Evolutionary conservation across 2,113 vertebrate species (phyloP).

Genomic region (Lycaon pictus): DNA sequence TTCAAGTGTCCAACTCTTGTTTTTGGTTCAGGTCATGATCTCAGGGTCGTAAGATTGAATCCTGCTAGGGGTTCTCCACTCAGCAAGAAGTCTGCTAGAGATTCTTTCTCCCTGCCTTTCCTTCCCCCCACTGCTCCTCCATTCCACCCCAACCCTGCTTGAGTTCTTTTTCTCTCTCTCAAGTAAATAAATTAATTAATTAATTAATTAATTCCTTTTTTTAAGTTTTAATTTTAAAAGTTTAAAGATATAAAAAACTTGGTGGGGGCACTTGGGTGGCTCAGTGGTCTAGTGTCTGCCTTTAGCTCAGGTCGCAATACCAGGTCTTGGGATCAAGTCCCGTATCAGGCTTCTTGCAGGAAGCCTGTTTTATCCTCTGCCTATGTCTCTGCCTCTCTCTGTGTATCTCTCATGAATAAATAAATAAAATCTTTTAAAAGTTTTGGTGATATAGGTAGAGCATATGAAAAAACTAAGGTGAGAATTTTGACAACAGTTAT

Average conservation of each 20-base stretch:
- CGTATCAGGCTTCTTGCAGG: no score
- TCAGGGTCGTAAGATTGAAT: background rate
- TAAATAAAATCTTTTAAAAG: no score
- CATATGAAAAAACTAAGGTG: background rate
- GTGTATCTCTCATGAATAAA: no score
- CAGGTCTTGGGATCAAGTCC: no score
- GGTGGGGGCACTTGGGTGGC: no score
- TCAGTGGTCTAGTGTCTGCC: no score
- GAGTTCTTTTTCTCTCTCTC: background rate
- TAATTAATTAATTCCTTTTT: background rate
- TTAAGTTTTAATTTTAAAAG: background rate
- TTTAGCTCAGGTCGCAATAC: no score
- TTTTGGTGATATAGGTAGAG: background rate
- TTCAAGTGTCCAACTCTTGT: background rate
- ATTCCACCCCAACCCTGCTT: background rate
- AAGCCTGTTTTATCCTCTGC: no score
- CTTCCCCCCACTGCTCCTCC: background rate
- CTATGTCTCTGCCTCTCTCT: no score
- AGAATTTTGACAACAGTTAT: slow-evolving; percentile 29
- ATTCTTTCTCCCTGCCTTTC: background rate
- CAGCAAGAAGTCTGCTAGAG: background rate
- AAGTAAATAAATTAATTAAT: background rate
- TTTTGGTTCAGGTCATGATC: background rate
- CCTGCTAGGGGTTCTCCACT: background rate
- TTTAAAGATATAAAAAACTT: background rate